A percentile compares a stretch with the other conserved stretches of the same genome.
These are phyloP conservation scores for Meteorus colon DNA, from an alignment of 2,888 invertebrate species.

Conservation along the genomic window DNA sequence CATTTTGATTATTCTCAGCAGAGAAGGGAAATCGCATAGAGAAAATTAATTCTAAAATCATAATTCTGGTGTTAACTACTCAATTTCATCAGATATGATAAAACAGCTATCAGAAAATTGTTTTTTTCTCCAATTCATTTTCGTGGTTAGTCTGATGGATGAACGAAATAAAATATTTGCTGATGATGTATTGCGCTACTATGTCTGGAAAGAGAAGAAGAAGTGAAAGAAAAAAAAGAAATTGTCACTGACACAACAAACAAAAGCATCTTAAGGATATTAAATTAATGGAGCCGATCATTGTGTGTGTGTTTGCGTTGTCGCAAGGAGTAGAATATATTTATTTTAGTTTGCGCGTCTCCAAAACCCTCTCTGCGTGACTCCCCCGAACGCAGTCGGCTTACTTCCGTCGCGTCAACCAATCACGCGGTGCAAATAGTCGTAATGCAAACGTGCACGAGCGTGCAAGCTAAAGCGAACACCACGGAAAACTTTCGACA, in stretches of 20 bases:
- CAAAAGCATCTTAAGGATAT: constrained; percentile 42
- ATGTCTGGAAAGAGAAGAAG: background rate
- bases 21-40: too few relatives aligned
- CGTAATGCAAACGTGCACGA: constrained; percentile 56
- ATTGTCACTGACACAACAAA: constrained; percentile 36
- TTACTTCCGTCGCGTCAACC: constrained; percentile 63
- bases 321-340: constrained; percentile 29
- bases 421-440: constrained; percentile 64
- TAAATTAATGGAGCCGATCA: constrained; percentile 41
- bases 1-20: too few relatives aligned
- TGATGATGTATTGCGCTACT: background rate
- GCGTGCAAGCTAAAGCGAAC: background rate
- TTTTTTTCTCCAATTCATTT: too few relatives aligned
- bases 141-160: too few relatives aligned
- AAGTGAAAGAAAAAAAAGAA: constrained; percentile 1
- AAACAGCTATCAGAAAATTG: too few relatives aligned
- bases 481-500: constrained; percentile 56
- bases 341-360: constrained; percentile 56
- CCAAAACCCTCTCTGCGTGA: constrained; percentile 67
- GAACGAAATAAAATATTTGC: background rate
- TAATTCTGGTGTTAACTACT: too few relatives aligned
- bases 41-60: background rate
- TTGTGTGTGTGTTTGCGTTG: constrained; percentile 1
- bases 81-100: too few relatives aligned
- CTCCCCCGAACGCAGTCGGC: constrained; percentile 63